Conservation (phyloP, 2,113 vertebrate genomes). For the Clarias magur region DNA sequence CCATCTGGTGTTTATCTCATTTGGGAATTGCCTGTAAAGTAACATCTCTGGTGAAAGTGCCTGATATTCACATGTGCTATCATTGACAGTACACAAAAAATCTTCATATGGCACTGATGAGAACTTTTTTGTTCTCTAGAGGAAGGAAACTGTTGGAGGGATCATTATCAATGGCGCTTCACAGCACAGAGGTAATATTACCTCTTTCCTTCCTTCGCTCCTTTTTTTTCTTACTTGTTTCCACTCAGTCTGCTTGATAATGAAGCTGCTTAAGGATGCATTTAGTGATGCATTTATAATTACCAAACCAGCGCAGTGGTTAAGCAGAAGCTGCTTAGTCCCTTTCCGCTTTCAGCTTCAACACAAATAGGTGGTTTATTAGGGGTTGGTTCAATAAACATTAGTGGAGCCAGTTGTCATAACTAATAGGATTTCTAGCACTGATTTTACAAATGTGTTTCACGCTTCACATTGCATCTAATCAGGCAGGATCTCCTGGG, state of each 20-base stretch:
- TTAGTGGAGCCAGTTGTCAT: not conserved
- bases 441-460: slow-evolving; percentile 11
- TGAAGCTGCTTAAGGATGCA: slow-evolving; percentile 36
- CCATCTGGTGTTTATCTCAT: slow-evolving; percentile 54
- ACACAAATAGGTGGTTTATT: not conserved
- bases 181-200: slow-evolving; percentile 22
- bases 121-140: not conserved
- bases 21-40: slow-evolving; percentile 30
- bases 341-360: slow-evolving; percentile 7
- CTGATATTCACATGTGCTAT: slow-evolving; percentile 40
- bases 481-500: slow-evolving; percentile 15
- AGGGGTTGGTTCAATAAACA: not conserved
- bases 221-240: slow-evolving; percentile 24
- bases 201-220: not conserved
- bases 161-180: slow-evolving; percentile 9
- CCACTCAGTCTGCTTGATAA: slow-evolving; percentile 27
- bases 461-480: not conserved
- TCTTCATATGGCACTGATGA: slow-evolving; percentile 27
- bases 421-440: not conserved
- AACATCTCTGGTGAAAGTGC: slow-evolving; percentile 28
- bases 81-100: slow-evolving; percentile 35
- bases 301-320: not conserved
- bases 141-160: slow-evolving; percentile 11
- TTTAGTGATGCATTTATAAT: slow-evolving; percentile 31
- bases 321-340: not conserved